Conservation (phyloP, 2,888 invertebrate species). For the Calameuta idolon region DNA sequence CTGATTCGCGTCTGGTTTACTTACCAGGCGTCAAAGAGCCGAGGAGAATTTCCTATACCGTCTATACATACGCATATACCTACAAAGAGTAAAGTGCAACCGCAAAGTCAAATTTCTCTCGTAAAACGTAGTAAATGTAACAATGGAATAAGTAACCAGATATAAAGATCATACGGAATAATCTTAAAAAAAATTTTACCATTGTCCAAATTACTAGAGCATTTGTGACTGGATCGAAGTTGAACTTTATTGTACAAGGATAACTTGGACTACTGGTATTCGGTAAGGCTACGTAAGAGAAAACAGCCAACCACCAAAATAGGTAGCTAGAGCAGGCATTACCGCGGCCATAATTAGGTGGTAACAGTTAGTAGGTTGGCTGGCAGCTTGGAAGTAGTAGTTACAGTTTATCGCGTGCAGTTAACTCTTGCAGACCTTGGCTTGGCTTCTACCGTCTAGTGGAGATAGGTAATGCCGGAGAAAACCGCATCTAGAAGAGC, state of each 20-base stretch:
- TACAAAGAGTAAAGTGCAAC: background rate
- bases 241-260: background rate
- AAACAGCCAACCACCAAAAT: constrained; percentile 28
- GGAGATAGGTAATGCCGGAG: constrained; percentile 9
- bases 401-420: constrained; percentile 47
- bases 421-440: constrained; percentile 30
- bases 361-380: constrained; percentile 46
- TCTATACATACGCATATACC: no score
- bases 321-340: constrained; percentile 31
- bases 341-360: constrained; percentile 45
- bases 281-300: background rate
- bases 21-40: background rate
- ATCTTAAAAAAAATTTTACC: background rate
- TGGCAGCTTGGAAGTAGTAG: constrained; percentile 36
- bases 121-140: background rate
- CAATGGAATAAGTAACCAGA: background rate
- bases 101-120: background rate
- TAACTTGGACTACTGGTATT: background rate
- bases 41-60: background rate
- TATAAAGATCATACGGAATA: no score
- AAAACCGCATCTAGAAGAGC: constrained; percentile 47
- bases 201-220: background rate
- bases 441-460: background rate
- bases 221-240: background rate
- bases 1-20: background rate